phyloP scores from a whole-genome alignment of 2,113 vertebrate species.

The Ageneiosus marmoratus region DNA sequence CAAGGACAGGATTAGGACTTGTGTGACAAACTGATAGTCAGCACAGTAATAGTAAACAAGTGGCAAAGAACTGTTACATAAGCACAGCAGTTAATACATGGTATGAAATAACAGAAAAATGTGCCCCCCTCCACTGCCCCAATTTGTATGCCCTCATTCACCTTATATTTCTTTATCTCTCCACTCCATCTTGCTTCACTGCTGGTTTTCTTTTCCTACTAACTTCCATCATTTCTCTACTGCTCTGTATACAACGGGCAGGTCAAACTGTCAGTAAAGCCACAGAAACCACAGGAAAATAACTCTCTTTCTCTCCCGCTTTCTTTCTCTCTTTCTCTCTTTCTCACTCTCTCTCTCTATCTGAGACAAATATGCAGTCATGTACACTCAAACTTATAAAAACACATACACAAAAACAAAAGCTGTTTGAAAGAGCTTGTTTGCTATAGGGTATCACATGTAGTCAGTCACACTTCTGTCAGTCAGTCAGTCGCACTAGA shows the following conservation, averaged over 20 bases:
- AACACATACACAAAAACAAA: background rate
- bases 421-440: background rate
- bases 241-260: slow-evolving; percentile 43
- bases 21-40: background rate
- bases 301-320: slow-evolving; percentile 16
- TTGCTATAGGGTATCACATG: slow-evolving; percentile 13
- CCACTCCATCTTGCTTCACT: slow-evolving; percentile 21
- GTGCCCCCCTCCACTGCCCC: background rate
- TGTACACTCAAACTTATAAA: background rate
- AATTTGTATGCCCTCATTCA: background rate
- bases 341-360: background rate
- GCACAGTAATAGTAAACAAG: background rate
- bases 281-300: slow-evolving; percentile 50
- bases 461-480: background rate
- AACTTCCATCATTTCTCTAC: slow-evolving; percentile 12
- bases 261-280: slow-evolving; percentile 48
- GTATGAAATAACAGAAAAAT: slow-evolving; percentile 11
- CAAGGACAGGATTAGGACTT: background rate
- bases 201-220: slow-evolving; percentile 21
- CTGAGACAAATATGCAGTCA: background rate
- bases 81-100: slow-evolving; percentile 7
- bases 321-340: background rate
- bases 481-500: no score
- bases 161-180: slow-evolving; percentile 31
- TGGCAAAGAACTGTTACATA: slow-evolving; percentile 14